Base-by-base conservation (phyloP, 2,797 vertebrate genomes). In the Pangasius larnaudii region DNA sequence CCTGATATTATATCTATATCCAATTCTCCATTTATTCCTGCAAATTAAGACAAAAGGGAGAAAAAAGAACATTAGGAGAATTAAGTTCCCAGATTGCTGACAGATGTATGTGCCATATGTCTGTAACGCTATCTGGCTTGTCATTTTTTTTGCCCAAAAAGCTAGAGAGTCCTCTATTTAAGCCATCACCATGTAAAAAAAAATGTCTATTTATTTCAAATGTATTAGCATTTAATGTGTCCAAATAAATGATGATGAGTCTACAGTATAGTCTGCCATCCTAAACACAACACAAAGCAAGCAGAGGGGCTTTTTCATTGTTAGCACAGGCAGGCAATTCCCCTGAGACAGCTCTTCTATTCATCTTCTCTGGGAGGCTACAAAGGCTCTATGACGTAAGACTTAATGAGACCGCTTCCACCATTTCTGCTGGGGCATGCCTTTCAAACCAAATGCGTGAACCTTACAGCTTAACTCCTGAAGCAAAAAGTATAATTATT, bases 11-110 rank as follows among this genome's bases (percentile, higher is more conserved):
- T 86, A 33, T 59, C 83, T 59, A 95, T 87, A 56, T 91, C 92
- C 59, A 96, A 16, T 85, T 94, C 90, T 88, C 92, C 94, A 85
- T 94, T 95, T 30, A 92, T 87, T 88, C 93, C 96, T 97, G 90
- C 72, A 19, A 67, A 86, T 65, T 11, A 69, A 89, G n/a, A 83
- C 85, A 91, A 63, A 90, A 61, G 91, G 71, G 27, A 27, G 11
- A 75, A 65, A 86, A 67, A 14, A 5, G 42, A 10, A 81, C 7
- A 83, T 83, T 87, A 75, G n/a, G 18, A 88, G 9, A 65, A 39
- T 36, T 33, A 9, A 18, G 33, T 67, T 78, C 49, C 46, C 27
- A 78, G 13, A 63, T 65, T 42, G 22, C 71, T 77, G 46, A 46
- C 81, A 84, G 72, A 88, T 77, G 59, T 36, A 84, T 27, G 16